These are phyloP conservation scores for Philaethria dido DNA, from an alignment of 2,888 invertebrate species.

Conservation along the genomic window DNA sequence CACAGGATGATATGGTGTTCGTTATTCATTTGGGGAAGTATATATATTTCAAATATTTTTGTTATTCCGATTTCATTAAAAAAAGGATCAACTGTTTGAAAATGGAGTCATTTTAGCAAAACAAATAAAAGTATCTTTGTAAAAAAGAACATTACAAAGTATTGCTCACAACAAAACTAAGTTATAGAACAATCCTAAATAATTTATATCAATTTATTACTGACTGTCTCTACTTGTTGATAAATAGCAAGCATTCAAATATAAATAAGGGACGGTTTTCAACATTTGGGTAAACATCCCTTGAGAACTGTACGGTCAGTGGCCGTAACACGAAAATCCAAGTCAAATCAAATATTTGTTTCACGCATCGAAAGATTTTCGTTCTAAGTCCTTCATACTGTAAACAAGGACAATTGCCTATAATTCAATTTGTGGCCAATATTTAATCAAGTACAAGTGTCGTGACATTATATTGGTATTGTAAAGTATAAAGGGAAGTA, in stretches of 20 bases:
- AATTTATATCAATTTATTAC: conserved; percentile 1
- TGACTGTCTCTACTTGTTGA: background rate
- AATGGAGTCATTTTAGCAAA: too few species aligned
- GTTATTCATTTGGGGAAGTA: background rate
- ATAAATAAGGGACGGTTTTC: conserved; percentile 5
- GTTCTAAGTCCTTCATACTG: background rate
- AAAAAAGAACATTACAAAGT: background rate
- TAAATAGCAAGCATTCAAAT: conserved; percentile 8
- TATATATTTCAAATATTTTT: background rate
- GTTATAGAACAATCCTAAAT: background rate
- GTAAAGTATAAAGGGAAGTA: background rate
- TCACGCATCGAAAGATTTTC: conserved; percentile 16
- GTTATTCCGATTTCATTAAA: too few species aligned
- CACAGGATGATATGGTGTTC: background rate
- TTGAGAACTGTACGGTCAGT: conserved; percentile 2
- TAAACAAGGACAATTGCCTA: conserved; percentile 9
- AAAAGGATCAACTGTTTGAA: too few species aligned
- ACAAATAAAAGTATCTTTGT: too few species aligned
- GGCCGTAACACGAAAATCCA: background rate
- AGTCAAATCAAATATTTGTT: conserved; percentile 24
- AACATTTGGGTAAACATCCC: conserved; percentile 11
- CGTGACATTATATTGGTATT: background rate
- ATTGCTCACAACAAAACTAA: background rate
- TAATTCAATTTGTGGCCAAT: conserved; percentile 9
- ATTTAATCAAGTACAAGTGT: conserved; percentile 1